Evolutionary conservation across 2,113 vertebrate genomes (phyloP).

Genomic region (Protomyctophum bolini): DNA sequence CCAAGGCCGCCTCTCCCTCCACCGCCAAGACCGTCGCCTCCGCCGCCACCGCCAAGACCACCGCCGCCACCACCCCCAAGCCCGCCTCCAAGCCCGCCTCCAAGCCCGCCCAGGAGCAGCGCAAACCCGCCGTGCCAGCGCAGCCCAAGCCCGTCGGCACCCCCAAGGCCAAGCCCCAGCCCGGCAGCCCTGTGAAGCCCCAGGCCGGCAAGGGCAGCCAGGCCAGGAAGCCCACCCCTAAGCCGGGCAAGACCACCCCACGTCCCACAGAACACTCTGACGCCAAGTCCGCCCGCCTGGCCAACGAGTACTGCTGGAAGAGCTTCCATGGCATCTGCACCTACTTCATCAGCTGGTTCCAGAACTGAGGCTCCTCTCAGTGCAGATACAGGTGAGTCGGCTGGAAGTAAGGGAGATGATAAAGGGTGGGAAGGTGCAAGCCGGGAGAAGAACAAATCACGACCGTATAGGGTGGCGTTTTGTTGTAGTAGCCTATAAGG

Average conservation of each 20-base stretch:
- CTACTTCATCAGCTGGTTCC: conserved; percentile 83
- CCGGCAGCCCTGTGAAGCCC: conserved; percentile 47
- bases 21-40: conserved; percentile 46
- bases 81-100: conserved; percentile 43
- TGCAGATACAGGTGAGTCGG: conserved; percentile 50
- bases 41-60: conserved; percentile 40
- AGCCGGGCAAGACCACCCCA: conserved; percentile 64
- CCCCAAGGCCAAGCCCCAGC: conserved; percentile 57
- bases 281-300: conserved; percentile 74
- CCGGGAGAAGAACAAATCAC: background rate
- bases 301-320: conserved; percentile 84
- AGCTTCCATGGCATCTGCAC: conserved; percentile 82
- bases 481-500: too few relatives aligned
- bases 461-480: too few relatives aligned
- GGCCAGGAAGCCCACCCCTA: conserved; percentile 58
- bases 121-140: conserved; percentile 40
- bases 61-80: conserved; percentile 47
- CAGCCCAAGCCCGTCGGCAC: conserved; percentile 53
- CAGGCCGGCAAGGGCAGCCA: conserved; percentile 56
- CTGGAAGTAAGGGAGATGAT: background rate
- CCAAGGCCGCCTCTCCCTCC: background rate
- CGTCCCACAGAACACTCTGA: conserved; percentile 59
- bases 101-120: conserved; percentile 47
- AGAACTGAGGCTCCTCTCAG: conserved; percentile 64
- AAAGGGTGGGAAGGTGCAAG: background rate